Base-by-base conservation (phyloP, 2,113 vertebrate genomes). In the Ciconia maguari region DNA sequence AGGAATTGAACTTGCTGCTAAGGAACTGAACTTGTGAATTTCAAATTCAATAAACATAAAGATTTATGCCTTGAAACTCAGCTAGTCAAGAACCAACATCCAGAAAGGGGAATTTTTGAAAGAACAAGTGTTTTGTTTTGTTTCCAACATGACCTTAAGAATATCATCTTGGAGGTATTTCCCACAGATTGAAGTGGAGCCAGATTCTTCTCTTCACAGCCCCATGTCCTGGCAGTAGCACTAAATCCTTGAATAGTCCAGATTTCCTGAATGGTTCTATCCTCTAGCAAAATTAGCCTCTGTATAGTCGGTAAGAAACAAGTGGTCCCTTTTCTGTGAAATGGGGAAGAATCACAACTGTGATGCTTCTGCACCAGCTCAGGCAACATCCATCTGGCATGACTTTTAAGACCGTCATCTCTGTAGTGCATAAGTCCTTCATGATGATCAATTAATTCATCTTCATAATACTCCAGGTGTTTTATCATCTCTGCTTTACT, bases 381-480 rank as follows among this genome's bases (percentile, higher is more conserved):
- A 72, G 85, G 38, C 42, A 71, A 60, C 1, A 3, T 69, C 65
- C 60, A 36, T 44, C 16, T 79, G 61, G 26, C 42, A 88, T 0
- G 2, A 38, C 14, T 55, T 93, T 87, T 78, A 91, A 84, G 61
- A 90, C 25, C 14, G n/a, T 82, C 13, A 29, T 51, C 16, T 68
- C 70, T 68, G 19, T 65, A 89, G 18, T 30, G 9, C 29, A 2
- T 16, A 86, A 72, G 72, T 84, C 83, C n/a, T 83, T 92, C 49
- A 85, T 44, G 27, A 94, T 83, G 52, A 91, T 83, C 36, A 84
- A 42, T 92, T 85, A 92, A 93, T 91, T 90, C 21, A 20, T 84
- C 30, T 52, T 87, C 72, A 41, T 69, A 92, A 83, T 76, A 58
- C 5, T 80, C 8, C 26, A 83, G n/a, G 25, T 83, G 30, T 71